These are phyloP conservation scores for Nemotelus nigrinus DNA, from an alignment of 2,888 invertebrate species.

Conservation along the genomic window DNA sequence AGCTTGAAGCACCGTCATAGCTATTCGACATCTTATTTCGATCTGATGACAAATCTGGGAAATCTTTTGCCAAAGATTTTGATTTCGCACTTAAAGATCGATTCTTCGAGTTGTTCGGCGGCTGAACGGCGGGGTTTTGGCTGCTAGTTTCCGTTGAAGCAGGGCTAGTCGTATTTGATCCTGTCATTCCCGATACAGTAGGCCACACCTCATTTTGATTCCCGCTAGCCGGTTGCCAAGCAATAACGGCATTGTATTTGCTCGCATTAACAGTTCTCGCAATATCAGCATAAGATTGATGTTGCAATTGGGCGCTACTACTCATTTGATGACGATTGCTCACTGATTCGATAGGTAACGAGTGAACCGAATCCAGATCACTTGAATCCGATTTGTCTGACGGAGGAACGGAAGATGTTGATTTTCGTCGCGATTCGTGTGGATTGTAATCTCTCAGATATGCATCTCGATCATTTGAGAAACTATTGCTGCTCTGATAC, in stretches of 20 bases:
- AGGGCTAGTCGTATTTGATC: conserved; percentile 2
- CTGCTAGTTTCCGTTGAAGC: not conserved
- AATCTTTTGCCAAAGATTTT: conserved; percentile 55
- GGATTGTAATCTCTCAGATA: conserved; percentile 55
- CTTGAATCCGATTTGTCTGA: conserved; percentile 87
- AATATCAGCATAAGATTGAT: conserved; percentile 83
- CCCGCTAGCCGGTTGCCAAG: conserved; percentile 36
- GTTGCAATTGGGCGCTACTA: conserved; percentile 58
- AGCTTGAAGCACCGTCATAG: conserved; percentile 47
- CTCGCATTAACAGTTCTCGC: conserved; percentile 69
- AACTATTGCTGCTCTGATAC: conserved; percentile 52
- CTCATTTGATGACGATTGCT: conserved; percentile 50
- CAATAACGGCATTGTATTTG: conserved; percentile 53
- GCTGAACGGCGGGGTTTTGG: not conserved
- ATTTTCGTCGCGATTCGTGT: conserved; percentile 69
- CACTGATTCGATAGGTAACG: conserved; percentile 73
- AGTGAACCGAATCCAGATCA: conserved; percentile 84
- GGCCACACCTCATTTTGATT: conserved; percentile 54
- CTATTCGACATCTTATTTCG: conserved; percentile 42
- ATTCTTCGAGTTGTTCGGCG: not conserved
- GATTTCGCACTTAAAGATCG: conserved; percentile 34
- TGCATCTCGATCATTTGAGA: conserved; percentile 54
- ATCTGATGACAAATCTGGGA: conserved; percentile 55
- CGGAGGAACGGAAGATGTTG: conserved; percentile 82
- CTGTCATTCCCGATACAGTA: conserved; percentile 50